Conservation (phyloP, 2,113 vertebrate species). For the Willisornis vidua region DNA sequence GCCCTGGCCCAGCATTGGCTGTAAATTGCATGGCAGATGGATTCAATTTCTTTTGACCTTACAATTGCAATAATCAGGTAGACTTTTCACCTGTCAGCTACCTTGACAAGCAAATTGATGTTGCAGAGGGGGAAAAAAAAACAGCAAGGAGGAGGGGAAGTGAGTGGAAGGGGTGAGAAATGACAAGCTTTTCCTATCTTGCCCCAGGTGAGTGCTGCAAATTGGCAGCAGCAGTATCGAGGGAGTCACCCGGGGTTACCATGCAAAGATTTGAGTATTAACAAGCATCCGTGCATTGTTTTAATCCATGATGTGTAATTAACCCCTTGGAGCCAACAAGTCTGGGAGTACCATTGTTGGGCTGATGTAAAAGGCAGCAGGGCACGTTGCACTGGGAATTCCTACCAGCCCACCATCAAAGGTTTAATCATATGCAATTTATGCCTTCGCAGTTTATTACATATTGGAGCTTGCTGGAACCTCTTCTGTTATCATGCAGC, state of each 20-base stretch:
- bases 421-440: slow-evolving; percentile 59
- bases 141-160: neutral
- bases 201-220: slow-evolving; percentile 46
- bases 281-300: slow-evolving; percentile 43
- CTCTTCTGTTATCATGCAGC: slow-evolving; percentile 45
- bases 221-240: slow-evolving; percentile 13
- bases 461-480: slow-evolving; percentile 33
- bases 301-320: slow-evolving; percentile 44
- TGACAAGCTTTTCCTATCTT: slow-evolving; percentile 45
- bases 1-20: neutral
- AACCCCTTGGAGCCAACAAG: slow-evolving; percentile 62
- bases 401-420: slow-evolving; percentile 60
- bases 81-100: slow-evolving; percentile 43
- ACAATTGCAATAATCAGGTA: slow-evolving; percentile 16
- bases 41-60: slow-evolving; percentile 21
- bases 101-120: slow-evolving; percentile 37
- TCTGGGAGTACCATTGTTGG: slow-evolving; percentile 36
- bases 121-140: neutral
- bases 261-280: slow-evolving; percentile 20
- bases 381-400: slow-evolving; percentile 39
- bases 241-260: slow-evolving; percentile 30
- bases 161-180: neutral
- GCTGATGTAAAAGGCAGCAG: slow-evolving; percentile 4
- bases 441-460: slow-evolving; percentile 38
- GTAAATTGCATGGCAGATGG: neutral